Evolutionary conservation across 2,113 vertebrate genomes (phyloP).

Genomic region (Accipiter cooperii): DNA sequence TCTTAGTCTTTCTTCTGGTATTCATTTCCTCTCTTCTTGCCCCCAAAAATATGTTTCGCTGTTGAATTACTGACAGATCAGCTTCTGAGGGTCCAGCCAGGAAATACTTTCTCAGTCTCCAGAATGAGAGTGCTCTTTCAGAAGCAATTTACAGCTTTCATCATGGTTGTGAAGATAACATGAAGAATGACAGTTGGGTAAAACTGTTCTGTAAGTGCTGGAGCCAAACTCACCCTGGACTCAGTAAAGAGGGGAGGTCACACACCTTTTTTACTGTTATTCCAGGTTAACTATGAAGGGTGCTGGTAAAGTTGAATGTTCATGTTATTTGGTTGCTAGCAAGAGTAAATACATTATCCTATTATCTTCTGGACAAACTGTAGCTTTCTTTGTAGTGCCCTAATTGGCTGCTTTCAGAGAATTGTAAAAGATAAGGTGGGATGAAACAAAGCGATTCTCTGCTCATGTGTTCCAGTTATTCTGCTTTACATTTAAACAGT

Average conservation of each 20-base stretch:
- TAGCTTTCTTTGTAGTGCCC: neutral
- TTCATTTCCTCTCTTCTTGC: neutral
- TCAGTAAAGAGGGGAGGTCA: neutral
- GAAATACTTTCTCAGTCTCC: neutral
- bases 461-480: neutral
- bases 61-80: neutral
- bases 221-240: neutral
- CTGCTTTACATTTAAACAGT: neutral
- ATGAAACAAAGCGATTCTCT: neutral
- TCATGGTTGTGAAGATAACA: neutral
- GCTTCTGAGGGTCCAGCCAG: neutral
- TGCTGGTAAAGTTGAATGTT: neutral
- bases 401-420: neutral
- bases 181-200: neutral
- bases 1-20: neutral
- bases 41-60: neutral
- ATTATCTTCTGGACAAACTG: neutral
- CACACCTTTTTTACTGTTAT: neutral
- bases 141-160: neutral
- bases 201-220: neutral
- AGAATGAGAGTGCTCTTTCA: neutral
- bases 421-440: neutral
- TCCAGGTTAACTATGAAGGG: neutral
- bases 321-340: neutral
- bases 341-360: neutral